Evolutionary conservation across 2,888 invertebrate genomes (phyloP), one percentile per base, ranked within the genome.

Genomic region (Ichneumoninae sp.): DNA sequence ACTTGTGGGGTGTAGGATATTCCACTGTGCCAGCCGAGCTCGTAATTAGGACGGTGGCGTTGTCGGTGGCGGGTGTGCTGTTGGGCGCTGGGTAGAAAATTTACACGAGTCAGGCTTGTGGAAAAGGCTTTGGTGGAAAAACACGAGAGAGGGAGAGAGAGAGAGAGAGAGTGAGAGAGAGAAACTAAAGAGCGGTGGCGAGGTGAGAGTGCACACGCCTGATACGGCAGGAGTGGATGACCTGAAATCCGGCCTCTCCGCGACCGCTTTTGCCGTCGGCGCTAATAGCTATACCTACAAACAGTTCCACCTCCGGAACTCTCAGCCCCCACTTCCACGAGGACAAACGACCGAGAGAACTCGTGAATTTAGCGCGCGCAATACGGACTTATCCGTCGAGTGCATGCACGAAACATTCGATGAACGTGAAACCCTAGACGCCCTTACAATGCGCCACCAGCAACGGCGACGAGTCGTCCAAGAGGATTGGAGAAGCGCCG

Each of bases 31-130:
- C 66, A 75, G 79, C 50, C 71, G 57, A 80, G 83, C 80, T 82
- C 82, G 85, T 85, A 85, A 85, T 85, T 85, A 85, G 85, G 80
- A 79, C 72, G 76, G 82, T 66, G 54, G 82, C 72, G 54, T 57
- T 74, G 80, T 30, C 33, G 76, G 77, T 70, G 76, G 78, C 60
- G 65, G 78, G 26, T 62, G 47, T 70, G 70, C 70, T 66, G 83
- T 80, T 84, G 60, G 66, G 47, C 76, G 60, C 71, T 68, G 69
- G 60, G 44, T 65, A 52, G 72, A 62, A 85, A 82, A 82, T 82
- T 85, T 85, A 68, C 82, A 82, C 85, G 82, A 82, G 82, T 71
- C 80, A 65, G 70, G 50, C 33, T 75, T 44, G 71, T 60, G 76
- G 71, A 71, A 80, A 69, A 81, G 74, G 66, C 72, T 84, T 82